These are phyloP conservation scores for Zosterops lateralis DNA, from an alignment of 2,113 vertebrate genomes.

Conservation along the genomic window DNA sequence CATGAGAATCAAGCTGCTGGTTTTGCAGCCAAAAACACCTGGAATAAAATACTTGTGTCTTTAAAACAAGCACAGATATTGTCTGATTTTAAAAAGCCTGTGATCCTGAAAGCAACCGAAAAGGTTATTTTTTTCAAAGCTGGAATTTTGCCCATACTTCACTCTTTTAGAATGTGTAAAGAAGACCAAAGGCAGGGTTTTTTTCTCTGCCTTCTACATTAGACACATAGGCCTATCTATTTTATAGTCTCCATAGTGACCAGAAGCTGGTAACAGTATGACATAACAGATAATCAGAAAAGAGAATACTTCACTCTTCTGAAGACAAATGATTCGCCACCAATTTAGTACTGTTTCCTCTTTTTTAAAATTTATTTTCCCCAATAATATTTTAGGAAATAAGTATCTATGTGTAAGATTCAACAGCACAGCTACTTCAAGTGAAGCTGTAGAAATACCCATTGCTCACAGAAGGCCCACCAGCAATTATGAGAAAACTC, in stretches of 20 bases:
- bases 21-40: constrained; percentile 43
- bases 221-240: background rate
- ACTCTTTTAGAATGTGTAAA: constrained; percentile 11
- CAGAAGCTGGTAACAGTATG: constrained; percentile 6
- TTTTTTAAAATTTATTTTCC: background rate
- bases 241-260: constrained; percentile 51
- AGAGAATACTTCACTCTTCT: background rate
- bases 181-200: background rate
- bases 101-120: background rate
- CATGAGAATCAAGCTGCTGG: background rate
- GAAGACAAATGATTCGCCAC: background rate
- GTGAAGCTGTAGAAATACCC: background rate
- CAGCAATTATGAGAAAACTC: background rate
- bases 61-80: background rate
- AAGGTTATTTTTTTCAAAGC: constrained; percentile 1
- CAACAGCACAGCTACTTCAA: background rate
- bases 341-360: background rate
- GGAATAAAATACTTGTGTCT: constrained; percentile 11
- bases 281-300: constrained; percentile 21
- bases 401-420: background rate
- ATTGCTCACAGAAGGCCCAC: background rate
- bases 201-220: background rate
- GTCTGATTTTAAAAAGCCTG: background rate
- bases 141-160: constrained; percentile 41
- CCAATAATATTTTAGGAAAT: background rate